Base-by-base conservation (phyloP, 2,797 vertebrate genomes). In the Microctenopoma lineatum region DNA sequence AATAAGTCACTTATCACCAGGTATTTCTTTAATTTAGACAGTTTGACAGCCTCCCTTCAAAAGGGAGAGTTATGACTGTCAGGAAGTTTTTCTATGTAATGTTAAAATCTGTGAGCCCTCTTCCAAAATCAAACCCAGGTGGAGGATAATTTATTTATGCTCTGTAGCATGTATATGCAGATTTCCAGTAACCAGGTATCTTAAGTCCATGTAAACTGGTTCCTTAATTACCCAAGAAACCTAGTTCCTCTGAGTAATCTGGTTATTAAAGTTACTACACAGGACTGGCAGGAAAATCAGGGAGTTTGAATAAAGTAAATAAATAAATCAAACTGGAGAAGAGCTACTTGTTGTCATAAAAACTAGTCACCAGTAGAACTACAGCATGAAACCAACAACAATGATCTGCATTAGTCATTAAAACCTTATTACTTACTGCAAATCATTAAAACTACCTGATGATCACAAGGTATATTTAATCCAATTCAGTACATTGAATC, bases 371-470 rank as follows among this genome's bases (percentile, higher is more conserved):
- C 21, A 53, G 29, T 15, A 34, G 32, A 26, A 63, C 2, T 1
- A 1, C 13, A 11, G n/a, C 6, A 57, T 11, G 7, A 47, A 29
- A 10, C 4, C 9, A 52, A 45, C 9, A 52, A 45, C 51, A 44
- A 52, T 5, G 1, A 29, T 13, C 3, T 26, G 5, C 13, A 34
- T 11, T 15, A 34, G 6, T 54, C 12, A 15, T 27, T 34, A 51
- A 29, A 41, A 14, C 4, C 7, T 47, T 5, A 15, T 27, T 44
- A 9, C 5, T 29, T 7, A 38, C 2, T 26, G 14, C 9, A 36
- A 47, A 69, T 10, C 6, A 57, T 57, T 34, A 53, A 48, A 36
- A 61, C 25, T 16, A 45, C 39, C 57, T 25, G 8, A 42, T 54
- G n/a, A 18, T 44, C n/a, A 54, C 3, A 11, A 7, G 3, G 9